phyloP scores from a whole-genome alignment of 1,140 invertebrate species.

The Euwallacea fornicatus region DNA sequence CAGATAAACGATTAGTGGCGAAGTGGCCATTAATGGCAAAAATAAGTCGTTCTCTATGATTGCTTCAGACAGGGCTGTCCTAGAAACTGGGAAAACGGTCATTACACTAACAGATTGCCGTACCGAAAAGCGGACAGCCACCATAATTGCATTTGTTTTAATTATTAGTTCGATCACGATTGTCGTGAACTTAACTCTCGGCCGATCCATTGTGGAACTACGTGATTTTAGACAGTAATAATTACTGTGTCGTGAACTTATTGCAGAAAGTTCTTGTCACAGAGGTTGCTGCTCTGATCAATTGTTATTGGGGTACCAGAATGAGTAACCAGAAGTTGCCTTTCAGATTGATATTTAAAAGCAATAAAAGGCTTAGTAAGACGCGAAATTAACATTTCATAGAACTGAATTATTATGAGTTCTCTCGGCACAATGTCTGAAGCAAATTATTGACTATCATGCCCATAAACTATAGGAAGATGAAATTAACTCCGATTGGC shows the following conservation, averaged over 20 bases:
- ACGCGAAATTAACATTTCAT: too few species aligned
- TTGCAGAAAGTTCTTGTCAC: conserved; percentile 26
- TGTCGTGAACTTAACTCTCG: conserved; percentile 35
- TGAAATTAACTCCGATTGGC: conserved; percentile 24
- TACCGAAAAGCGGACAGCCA: conserved; percentile 34
- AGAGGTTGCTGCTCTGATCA: not conserved
- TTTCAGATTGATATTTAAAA: too few species aligned
- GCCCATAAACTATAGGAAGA: conserved; percentile 6
- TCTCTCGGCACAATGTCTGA: too few species aligned
- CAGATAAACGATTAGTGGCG: too few species aligned
- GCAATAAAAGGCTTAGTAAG: too few species aligned
- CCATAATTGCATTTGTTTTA: conserved; percentile 38
- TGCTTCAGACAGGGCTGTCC: conserved; percentile 18
- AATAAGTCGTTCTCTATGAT: conserved; percentile 18
- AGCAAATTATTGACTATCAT: not conserved
- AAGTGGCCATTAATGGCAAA: not conserved
- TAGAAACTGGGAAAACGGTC: conserved; percentile 27
- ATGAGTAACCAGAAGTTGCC: too few species aligned
- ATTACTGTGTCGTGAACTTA: conserved; percentile 30
- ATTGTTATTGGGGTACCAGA: too few species aligned
- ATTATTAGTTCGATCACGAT: conserved; percentile 36
- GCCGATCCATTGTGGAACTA: conserved; percentile 32
- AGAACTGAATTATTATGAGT: too few species aligned
- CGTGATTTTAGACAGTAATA: conserved; percentile 38
- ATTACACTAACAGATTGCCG: conserved; percentile 34